phyloP scores from a whole-genome alignment of 2,797 vertebrate species.

The Petrocephalus schoutedeni region DNA sequence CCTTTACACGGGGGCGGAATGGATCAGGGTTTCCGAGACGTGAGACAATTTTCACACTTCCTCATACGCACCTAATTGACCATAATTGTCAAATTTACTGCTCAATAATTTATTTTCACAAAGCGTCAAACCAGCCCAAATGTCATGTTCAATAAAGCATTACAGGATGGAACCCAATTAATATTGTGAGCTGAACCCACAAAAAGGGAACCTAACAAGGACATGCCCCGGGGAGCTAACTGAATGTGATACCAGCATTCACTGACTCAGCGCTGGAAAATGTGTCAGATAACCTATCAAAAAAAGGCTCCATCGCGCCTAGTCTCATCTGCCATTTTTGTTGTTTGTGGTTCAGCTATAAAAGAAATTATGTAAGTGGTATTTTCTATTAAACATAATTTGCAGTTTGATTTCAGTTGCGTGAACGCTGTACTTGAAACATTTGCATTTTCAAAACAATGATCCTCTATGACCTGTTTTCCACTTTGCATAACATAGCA shows the following conservation, averaged over 20 bases:
- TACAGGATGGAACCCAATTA: conserved; percentile 76
- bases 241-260: conserved; percentile 68
- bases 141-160: conserved; percentile 75
- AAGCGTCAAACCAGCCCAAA: conserved; percentile 64
- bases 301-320: not conserved
- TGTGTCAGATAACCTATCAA: conserved; percentile 31
- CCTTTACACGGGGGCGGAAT: conserved; percentile 41
- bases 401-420: not conserved
- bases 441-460: not conserved
- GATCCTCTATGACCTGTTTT: not conserved
- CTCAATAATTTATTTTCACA: conserved; percentile 73
- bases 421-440: not conserved
- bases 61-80: conserved; percentile 70
- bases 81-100: conserved; percentile 76
- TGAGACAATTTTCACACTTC: conserved; percentile 54
- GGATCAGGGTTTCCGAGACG: conserved; percentile 56
- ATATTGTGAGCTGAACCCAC: conserved; percentile 65
- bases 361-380: not conserved
- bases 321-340: not conserved
- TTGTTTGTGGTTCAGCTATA: not conserved
- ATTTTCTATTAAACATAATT: not conserved
- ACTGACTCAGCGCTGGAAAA: conserved; percentile 44
- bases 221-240: conserved; percentile 63
- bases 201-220: conserved; percentile 60
- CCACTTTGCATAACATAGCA: not conserved